Base-by-base conservation (phyloP, 2,797 vertebrate genomes). In the Xiphorhynchus erythropygius region DNA sequence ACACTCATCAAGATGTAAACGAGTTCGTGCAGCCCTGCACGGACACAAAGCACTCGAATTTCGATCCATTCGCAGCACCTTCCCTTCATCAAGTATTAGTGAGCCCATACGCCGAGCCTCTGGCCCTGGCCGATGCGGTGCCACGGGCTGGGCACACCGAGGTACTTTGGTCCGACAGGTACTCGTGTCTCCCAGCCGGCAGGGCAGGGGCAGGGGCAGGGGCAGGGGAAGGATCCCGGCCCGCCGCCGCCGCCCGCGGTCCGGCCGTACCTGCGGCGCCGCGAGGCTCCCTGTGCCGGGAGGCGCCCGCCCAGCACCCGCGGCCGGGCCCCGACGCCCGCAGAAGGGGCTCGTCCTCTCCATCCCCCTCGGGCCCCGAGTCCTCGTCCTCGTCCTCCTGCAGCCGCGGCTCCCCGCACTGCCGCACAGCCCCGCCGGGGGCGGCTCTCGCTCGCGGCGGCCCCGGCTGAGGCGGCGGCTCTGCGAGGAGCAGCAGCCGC, bases 311-410 rank as follows among this genome's bases (percentile, higher is more conserved):
- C 22, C 95, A 83, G 50, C 85, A 85, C 18, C 82, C 86, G 57
- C 84, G 19, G 42, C 93, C 57, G 30, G 44, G 17, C 1, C 70
- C 94, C 32, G 92, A 79, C 5, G 84, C 55, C 71, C 91, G 84
- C 70, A 98, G 94, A 35, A 98, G 97, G 60, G 98, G 98, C 79
- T 98, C 98, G 78, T 96, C 94, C 84, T 97, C 97, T 32, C 92
- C 95, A 15, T 94, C 89, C 10, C 95, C 95, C 77, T 97, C 97
- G 22, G 94, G 95, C 28, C 92, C 97, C 9, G 93, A 92, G 16
- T 80, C 96, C 24, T 86, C 96, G 7, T 82, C 94, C 4, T 19
- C 18, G 18, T 19, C 42, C 70, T 76, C 56, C 41, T 79, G 83
- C 3, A 78, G 75, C 57, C 91, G 89, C 35, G 32, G 62, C 42